phyloP scores from a whole-genome alignment of 2,113 vertebrate genomes.

The Archilochus colubris region DNA sequence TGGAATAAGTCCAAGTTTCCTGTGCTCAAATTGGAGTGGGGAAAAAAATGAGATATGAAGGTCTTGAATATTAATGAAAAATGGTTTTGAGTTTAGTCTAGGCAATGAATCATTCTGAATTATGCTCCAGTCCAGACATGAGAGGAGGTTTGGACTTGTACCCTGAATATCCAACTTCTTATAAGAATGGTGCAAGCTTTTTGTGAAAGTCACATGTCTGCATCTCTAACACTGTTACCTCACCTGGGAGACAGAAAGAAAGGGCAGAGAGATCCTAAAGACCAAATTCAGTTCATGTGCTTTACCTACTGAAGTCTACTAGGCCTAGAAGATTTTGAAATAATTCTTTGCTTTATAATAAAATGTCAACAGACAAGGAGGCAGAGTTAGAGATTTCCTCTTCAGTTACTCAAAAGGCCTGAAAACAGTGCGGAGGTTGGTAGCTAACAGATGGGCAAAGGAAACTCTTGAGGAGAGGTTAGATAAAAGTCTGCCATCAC shows the following conservation, averaged over 20 bases:
- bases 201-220: neutral
- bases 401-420: neutral
- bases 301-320: neutral
- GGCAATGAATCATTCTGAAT: constrained; percentile 4
- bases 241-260: neutral
- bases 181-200: neutral
- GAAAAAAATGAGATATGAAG: neutral
- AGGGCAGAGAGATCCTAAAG: neutral
- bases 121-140: neutral
- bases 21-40: neutral
- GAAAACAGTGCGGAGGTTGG: neutral
- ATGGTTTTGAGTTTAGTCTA: constrained; percentile 7
- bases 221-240: neutral
- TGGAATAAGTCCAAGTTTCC: neutral
- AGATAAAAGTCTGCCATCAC: neutral
- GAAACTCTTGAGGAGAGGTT: neutral
- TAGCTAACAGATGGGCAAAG: neutral
- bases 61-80: constrained; percentile 39
- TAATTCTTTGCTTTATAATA: neutral
- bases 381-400: neutral
- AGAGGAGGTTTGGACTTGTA: neutral
- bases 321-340: neutral
- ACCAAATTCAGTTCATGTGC: neutral
- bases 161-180: neutral
- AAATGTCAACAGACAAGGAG: neutral